Conservation (phyloP, 2,113 vertebrate genomes). For the Archocentrus centrarchus region DNA sequence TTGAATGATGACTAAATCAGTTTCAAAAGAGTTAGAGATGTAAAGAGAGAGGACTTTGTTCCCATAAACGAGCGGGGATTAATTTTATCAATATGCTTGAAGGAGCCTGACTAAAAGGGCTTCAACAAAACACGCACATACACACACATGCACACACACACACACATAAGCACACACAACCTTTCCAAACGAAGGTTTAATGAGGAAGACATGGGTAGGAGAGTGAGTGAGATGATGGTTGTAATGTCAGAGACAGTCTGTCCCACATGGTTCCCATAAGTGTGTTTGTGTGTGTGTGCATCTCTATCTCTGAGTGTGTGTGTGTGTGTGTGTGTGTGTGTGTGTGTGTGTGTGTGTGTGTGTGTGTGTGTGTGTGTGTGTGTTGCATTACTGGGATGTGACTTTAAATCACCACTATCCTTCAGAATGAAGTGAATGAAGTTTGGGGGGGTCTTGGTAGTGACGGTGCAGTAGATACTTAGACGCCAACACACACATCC, state of each 20-base stretch:
- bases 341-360: constrained; percentile 17
- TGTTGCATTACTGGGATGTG: constrained; percentile 66
- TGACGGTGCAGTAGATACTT: constrained; percentile 45
- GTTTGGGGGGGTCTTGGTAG: constrained; percentile 26
- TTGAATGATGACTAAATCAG: constrained; percentile 73
- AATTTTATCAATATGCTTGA: constrained; percentile 62
- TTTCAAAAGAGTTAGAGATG: constrained; percentile 28
- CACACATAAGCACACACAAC: constrained; percentile 21
- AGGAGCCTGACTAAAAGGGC: constrained; percentile 37
- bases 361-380: constrained; percentile 3
- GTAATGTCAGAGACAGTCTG: constrained; percentile 85
- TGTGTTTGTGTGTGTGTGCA: constrained; percentile 12
- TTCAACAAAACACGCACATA: constrained; percentile 29
- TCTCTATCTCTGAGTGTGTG: constrained; percentile 14
- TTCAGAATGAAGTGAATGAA: constrained; percentile 40
- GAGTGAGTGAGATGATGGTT: constrained; percentile 71
- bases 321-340: constrained; percentile 18
- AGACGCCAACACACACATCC: constrained; percentile 41
- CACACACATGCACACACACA: neutral
- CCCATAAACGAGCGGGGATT: constrained; percentile 55
- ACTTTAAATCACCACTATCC: constrained; percentile 77
- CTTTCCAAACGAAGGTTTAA: constrained; percentile 71
- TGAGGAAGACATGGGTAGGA: constrained; percentile 54
- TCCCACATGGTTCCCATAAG: constrained; percentile 92
- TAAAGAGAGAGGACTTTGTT: constrained; percentile 52